Base-by-base conservation (phyloP, 2,113 vertebrate species). In the Scytalopus superciliaris region DNA sequence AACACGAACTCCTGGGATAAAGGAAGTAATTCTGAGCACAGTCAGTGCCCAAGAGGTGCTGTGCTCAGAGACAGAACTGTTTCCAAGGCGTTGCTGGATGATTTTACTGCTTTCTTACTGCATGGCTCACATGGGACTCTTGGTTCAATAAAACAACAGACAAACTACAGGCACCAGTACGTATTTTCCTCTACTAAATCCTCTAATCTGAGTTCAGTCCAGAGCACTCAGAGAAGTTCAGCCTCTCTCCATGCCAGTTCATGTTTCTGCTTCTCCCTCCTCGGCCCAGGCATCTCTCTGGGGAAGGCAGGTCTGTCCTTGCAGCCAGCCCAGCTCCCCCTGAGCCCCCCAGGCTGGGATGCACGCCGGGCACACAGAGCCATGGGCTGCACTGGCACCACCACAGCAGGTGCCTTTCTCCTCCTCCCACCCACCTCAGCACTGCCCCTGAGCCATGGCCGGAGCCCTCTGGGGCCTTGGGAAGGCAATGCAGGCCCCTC, bases 131-230 rank as follows among this genome's bases (percentile, higher is more conserved):
- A 25, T 23, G 95, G 84, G 93, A 94, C 74, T 64, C 82, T 9
- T 7, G 59, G 87, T 78, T 95, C 94, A 90, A 96, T 96, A 94
- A 94, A 95, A 77, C 92, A 57, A 0, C 87, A 95, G 84, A 83
- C 89, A 85, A 83, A 91, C 84, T 76, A 63, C 79, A 94, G 78
- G 80, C 78, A 74, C 85, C 52, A 74, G 82, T 14, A 63, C 0
- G 0, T 74, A 88, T 90, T 91, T 88, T 83, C 81, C 63, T 74
- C 68, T 68, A 1, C 53, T 74, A 80, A 94, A 77, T 67, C 93
- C 59, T 86, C 72, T 96, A 77, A 93, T 81, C 75, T 87, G 25
- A 15, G 55, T 85, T 88, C 86, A 92, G 59, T 17, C 35, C 94
- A 64, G 67, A 77, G 66, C 39, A 44, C 49, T 40, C 22, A 0